A percentile compares a stretch with the other conserved stretches of the same genome.
phyloP scores from a whole-genome alignment of 2,888 invertebrate species.

The Byasa hedistus region DNA sequence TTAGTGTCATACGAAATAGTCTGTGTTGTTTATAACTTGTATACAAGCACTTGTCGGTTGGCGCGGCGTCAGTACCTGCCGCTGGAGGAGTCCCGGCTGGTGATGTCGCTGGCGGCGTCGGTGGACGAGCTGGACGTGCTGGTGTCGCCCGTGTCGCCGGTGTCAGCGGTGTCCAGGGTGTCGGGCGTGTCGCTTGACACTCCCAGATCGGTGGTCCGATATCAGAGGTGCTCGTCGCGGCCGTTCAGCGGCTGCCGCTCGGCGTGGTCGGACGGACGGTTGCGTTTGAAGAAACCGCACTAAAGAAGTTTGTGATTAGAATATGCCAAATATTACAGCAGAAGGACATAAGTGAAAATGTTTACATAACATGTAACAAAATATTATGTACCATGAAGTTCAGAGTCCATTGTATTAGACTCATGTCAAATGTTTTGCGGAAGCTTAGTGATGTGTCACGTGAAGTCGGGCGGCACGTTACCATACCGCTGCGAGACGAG shows the following conservation, averaged over 20 bases:
- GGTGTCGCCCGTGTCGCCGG: constrained; percentile 41
- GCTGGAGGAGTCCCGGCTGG: constrained; percentile 69
- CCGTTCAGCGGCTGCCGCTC: constrained; percentile 92
- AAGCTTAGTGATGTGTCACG: too few species aligned
- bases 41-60: constrained; percentile 37
- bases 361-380: too few species aligned
- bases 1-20: neutral
- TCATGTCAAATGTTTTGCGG: too few species aligned
- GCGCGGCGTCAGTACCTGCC: constrained; percentile 60
- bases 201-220: constrained; percentile 59
- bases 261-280: constrained; percentile 89
- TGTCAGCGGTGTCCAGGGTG: constrained; percentile 40
- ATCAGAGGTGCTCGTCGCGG: constrained; percentile 88
- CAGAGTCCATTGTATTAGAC: too few species aligned
- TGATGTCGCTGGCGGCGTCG: constrained; percentile 74
- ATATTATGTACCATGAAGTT: too few species aligned
- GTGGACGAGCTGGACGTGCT: constrained; percentile 53
- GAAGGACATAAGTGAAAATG: too few species aligned
- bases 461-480: too few species aligned
- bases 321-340: too few species aligned
- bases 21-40: constrained; percentile 37
- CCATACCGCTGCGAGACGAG: too few species aligned
- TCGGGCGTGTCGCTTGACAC: constrained; percentile 54
- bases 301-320: constrained; percentile 52
- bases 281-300: constrained; percentile 96